Percentiles rank a stretch among this genome's conserved stretches.
Evolutionary conservation across 2,888 invertebrate species (phyloP).

Genomic region (Cyrtodaria siliqua): DNA sequence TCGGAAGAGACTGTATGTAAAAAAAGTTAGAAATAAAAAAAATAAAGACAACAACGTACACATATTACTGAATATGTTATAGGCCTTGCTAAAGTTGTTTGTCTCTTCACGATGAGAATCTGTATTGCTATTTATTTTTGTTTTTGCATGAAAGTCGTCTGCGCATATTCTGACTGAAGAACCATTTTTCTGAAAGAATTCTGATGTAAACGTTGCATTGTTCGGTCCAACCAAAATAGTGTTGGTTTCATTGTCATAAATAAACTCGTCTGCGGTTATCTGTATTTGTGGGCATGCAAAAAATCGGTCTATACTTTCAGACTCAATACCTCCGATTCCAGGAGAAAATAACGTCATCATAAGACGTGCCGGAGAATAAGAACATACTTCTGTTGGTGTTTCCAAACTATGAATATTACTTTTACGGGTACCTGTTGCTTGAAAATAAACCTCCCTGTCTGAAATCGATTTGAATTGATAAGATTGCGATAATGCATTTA

Average conservation of each 20-base stretch:
- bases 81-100: no score
- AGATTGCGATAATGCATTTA: not conserved
- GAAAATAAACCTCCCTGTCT: not conserved
- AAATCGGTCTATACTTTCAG: constrained; percentile 2
- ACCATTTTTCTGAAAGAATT: no score
- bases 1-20: constrained; percentile 63
- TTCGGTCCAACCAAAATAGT: not conserved
- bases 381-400: no score
- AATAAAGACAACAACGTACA: constrained; percentile 56
- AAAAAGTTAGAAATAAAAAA: constrained; percentile 55
- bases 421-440: not conserved
- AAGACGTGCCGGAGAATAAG: no score
- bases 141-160: no score
- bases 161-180: no score
- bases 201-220: not conserved
- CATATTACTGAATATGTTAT: constrained; percentile 23
- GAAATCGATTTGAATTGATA: not conserved
- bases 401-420: no score
- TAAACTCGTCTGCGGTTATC: not conserved
- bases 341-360: no score
- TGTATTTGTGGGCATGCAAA: constrained; percentile 20
- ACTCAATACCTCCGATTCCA: no score
- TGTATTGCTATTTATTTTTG: no score
- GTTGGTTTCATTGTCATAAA: not conserved
- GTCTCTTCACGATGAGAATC: no score